A percentile compares a stretch with the other conserved stretches of the same genome.
phyloP scores from a whole-genome alignment of 2,113 vertebrate species.

The Dryoscopus gambensis region DNA sequence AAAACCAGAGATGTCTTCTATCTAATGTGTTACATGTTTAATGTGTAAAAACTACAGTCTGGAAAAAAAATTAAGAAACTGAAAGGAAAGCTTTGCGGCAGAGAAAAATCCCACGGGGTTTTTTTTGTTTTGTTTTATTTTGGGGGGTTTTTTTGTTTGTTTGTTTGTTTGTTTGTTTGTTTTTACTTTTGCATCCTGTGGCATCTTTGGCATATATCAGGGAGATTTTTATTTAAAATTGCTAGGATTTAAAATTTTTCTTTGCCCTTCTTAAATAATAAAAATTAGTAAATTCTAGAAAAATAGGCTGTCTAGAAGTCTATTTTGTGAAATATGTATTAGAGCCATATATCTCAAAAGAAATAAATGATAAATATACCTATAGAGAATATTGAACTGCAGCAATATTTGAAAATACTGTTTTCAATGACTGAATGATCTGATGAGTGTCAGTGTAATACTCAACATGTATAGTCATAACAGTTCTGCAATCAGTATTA shows the following conservation, averaged over 20 bases:
- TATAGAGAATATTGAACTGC: neutral
- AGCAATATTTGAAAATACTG: neutral
- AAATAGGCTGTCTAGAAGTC: neutral
- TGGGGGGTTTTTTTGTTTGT: too few species aligned
- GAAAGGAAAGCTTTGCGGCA: neutral
- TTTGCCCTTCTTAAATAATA: neutral
- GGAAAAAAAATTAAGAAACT: neutral
- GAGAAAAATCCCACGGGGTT: accelerated
- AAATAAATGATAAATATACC: neutral
- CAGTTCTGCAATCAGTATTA: neutral
- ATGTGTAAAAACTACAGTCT: neutral
- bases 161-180: too few species aligned
- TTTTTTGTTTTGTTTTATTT: too few species aligned
- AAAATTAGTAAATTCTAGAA: neutral
- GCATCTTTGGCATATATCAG: neutral
- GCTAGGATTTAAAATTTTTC: neutral
- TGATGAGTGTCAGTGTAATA: neutral
- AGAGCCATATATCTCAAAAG: neutral
- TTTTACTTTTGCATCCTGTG: neutral
- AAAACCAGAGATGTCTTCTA: neutral
- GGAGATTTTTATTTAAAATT: neutral
- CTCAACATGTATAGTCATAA: neutral
- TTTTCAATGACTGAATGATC: neutral
- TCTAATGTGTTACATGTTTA: neutral
- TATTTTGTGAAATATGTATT: neutral